Percentiles rank a stretch among this genome's conserved stretches.
phyloP scores from a whole-genome alignment of 2,797 vertebrate species.

The Sarcophilus harrisii region DNA sequence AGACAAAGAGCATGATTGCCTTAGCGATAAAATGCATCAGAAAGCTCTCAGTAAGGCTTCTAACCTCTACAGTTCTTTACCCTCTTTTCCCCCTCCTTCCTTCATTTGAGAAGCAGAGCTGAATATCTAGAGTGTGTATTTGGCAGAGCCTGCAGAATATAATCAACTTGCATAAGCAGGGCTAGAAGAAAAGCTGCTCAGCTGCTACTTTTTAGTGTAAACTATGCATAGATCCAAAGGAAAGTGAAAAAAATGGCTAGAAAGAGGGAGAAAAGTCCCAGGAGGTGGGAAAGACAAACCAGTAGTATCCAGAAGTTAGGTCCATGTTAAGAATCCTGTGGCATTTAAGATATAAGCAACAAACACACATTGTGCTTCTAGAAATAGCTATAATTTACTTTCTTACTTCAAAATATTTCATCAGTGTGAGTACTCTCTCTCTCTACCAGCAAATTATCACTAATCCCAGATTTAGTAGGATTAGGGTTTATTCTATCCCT shows the following conservation, averaged over 20 bases:
- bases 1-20: not conserved
- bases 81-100: not conserved
- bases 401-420: not conserved
- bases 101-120: not conserved
- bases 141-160: not conserved
- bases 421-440: not conserved
- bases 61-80: not conserved
- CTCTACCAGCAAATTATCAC: not conserved
- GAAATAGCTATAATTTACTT: not conserved
- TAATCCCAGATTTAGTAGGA: not conserved
- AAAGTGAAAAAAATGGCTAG: not conserved
- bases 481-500: not conserved
- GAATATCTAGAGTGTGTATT: slow-evolving; percentile 2
- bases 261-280: not conserved
- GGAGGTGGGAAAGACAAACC: not conserved
- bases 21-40: not conserved
- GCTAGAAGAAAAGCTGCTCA: slow-evolving; percentile 22
- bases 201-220: slow-evolving; percentile 17
- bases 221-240: not conserved
- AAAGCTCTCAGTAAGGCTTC: not conserved
- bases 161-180: slow-evolving; percentile 34
- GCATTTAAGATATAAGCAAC: not conserved
- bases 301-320: slow-evolving; percentile 24
- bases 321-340: not conserved
- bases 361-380: not conserved